Conservation (phyloP, 2,888 invertebrate species). For the Linyphia triangularis region DNA sequence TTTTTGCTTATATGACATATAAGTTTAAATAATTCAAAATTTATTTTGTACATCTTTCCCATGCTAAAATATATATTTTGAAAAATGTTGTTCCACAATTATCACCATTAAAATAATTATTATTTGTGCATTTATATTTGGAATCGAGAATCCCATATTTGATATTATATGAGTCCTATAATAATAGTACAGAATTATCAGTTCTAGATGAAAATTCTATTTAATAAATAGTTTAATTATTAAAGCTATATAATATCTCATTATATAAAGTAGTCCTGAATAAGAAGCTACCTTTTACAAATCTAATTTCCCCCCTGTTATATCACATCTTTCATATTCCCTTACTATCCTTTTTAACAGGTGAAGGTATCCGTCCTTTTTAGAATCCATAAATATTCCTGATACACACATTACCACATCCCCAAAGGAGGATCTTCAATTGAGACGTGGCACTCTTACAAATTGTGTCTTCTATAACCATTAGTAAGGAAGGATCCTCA, state of each 20-base stretch:
- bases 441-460: slow-evolving; percentile 69
- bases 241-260: not conserved
- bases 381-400: slow-evolving; percentile 57
- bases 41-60: no score
- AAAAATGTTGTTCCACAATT: no score
- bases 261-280: not conserved
- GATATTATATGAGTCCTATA: no score
- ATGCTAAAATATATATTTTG: no score
- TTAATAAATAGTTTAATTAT: not conserved
- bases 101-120: no score
- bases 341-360: slow-evolving; percentile 16
- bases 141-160: no score
- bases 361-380: not conserved
- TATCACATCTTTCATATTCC: not conserved
- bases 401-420: slow-evolving; percentile 52
- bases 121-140: no score
- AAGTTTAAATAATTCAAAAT: no score
- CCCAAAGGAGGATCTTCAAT: slow-evolving; percentile 56
- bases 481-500: slow-evolving; percentile 27
- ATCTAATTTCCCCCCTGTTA: not conserved
- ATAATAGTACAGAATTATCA: no score
- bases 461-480: slow-evolving; percentile 62
- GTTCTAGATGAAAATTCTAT: not conserved
- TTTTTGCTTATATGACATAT: no score
- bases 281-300: not conserved